These are phyloP conservation scores for Sinopyrophorus schimmeli DNA, from an alignment of 2,888 invertebrate genomes.

Conservation along the genomic window DNA sequence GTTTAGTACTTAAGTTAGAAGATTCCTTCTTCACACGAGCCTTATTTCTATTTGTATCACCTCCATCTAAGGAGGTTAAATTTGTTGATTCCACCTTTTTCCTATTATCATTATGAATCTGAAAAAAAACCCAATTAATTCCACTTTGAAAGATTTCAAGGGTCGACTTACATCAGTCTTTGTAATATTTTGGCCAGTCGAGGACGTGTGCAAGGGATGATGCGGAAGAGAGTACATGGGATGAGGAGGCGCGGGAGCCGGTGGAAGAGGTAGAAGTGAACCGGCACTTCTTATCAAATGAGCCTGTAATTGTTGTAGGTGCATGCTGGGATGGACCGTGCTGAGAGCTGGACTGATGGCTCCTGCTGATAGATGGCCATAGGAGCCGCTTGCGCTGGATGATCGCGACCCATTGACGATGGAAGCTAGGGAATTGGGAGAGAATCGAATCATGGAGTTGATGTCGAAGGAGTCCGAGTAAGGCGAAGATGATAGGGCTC, in stretches of 20 bases:
- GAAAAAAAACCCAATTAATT: slow-evolving; percentile 12
- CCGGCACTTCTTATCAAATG: slow-evolving; percentile 75
- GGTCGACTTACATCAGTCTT: slow-evolving; percentile 50
- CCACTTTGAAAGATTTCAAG: background rate
- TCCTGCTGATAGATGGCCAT: slow-evolving; percentile 94
- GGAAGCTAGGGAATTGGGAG: slow-evolving; percentile 86
- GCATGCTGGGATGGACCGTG: slow-evolving; percentile 62
- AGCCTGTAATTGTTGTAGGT: slow-evolving; percentile 76
- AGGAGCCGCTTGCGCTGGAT: slow-evolving; percentile 90
- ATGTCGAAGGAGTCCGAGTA: slow-evolving; percentile 95
- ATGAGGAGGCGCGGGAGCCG: slow-evolving; percentile 53
- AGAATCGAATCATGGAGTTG: slow-evolving; percentile 93
- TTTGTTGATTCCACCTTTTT: slow-evolving; percentile 49
- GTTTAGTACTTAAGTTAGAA: slow-evolving; percentile 36
- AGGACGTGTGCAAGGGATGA: slow-evolving; percentile 51
- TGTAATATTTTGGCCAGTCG: slow-evolving; percentile 43
- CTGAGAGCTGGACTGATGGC: slow-evolving; percentile 87
- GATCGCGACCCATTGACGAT: slow-evolving; percentile 82
- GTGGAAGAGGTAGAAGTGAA: slow-evolving; percentile 56
- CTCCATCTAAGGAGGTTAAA: slow-evolving; percentile 17
- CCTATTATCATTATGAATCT: slow-evolving; percentile 45
- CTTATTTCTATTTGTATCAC: slow-evolving; percentile 39
- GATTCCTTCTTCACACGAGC: slow-evolving; percentile 52
- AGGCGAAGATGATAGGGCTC: slow-evolving; percentile 91
- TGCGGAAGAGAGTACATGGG: slow-evolving; percentile 54